Percentiles rank a stretch among this genome's conserved stretches.
These are phyloP conservation scores for Rhinophrynus dorsalis DNA, from an alignment of 2,797 vertebrate species.

Conservation along the genomic window DNA sequence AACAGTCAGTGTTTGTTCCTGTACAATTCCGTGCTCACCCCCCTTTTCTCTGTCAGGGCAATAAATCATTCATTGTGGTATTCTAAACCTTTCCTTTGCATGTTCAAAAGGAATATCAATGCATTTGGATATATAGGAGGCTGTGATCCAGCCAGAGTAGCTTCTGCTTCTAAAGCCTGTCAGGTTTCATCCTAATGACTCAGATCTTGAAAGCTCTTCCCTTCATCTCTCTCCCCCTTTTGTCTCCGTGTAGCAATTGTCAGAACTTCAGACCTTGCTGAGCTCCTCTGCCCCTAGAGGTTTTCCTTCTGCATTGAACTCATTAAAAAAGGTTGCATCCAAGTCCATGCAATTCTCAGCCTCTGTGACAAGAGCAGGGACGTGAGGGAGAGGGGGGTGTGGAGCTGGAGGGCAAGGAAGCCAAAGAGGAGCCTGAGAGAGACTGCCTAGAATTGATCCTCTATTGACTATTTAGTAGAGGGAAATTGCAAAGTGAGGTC, in stretches of 20 bases:
- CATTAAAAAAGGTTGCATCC: slow-evolving; percentile 47
- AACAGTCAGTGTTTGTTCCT: background rate
- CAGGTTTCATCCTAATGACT: slow-evolving; percentile 51
- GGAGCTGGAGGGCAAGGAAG: slow-evolving; percentile 9
- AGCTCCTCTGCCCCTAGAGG: slow-evolving; percentile 47
- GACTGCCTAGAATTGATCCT: no score
- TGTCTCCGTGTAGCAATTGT: slow-evolving; percentile 47
- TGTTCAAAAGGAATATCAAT: slow-evolving; percentile 47
- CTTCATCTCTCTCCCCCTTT: slow-evolving; percentile 47
- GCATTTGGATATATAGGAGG: slow-evolving; percentile 34
- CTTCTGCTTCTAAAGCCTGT: slow-evolving; percentile 46
- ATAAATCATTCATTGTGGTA: slow-evolving; percentile 13
- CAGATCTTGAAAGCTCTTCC: slow-evolving; percentile 47
- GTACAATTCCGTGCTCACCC: background rate
- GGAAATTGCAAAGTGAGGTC: slow-evolving; percentile 9
- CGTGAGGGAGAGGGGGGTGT: slow-evolving; percentile 22
- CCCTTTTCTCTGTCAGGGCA: slow-evolving; percentile 1
- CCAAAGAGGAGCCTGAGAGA: slow-evolving; percentile 25
- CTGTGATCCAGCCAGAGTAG: slow-evolving; percentile 31
- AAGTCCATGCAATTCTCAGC: slow-evolving; percentile 44
- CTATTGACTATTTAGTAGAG: slow-evolving; percentile 21
- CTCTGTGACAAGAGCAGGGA: slow-evolving; percentile 44
- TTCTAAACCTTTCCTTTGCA: slow-evolving; percentile 22
- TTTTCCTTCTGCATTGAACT: slow-evolving; percentile 48
- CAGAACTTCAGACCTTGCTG: slow-evolving; percentile 47